A percentile compares a stretch with the other conserved stretches of the same genome.
These are phyloP conservation scores for Myotis planiceps DNA, from an alignment of 2,797 vertebrate genomes.

Conservation along the genomic window DNA sequence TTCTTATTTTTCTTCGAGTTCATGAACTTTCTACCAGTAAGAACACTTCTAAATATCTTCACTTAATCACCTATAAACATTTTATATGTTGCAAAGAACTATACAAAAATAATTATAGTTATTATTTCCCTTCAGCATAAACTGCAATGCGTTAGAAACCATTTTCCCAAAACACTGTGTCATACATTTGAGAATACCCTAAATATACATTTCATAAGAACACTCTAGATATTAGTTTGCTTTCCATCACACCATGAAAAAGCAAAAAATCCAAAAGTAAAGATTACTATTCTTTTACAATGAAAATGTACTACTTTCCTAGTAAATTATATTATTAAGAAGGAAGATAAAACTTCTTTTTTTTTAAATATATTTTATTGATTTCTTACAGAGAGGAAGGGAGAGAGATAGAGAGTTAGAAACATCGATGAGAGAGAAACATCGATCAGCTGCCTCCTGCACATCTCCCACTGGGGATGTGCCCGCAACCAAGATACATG, in stretches of 20 bases:
- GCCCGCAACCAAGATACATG: too few species aligned
- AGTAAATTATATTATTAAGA: background rate
- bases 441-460: too few species aligned
- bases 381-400: too few species aligned
- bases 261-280: background rate
- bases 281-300: background rate
- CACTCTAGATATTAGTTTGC: background rate
- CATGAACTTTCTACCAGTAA: conserved; percentile 38
- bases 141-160: background rate
- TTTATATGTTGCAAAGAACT: conserved; percentile 33
- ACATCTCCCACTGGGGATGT: too few species aligned
- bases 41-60: conserved; percentile 21
- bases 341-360: conserved; percentile 13
- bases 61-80: background rate
- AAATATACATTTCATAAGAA: background rate
- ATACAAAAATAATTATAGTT: background rate
- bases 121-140: background rate
- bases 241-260: background rate
- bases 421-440: too few species aligned
- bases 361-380: too few species aligned
- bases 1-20: conserved; percentile 50
- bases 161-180: background rate
- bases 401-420: too few species aligned
- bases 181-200: background rate
- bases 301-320: background rate